Base-by-base conservation (phyloP, 2,113 vertebrate genomes). In the Lophochroa leadbeateri region DNA sequence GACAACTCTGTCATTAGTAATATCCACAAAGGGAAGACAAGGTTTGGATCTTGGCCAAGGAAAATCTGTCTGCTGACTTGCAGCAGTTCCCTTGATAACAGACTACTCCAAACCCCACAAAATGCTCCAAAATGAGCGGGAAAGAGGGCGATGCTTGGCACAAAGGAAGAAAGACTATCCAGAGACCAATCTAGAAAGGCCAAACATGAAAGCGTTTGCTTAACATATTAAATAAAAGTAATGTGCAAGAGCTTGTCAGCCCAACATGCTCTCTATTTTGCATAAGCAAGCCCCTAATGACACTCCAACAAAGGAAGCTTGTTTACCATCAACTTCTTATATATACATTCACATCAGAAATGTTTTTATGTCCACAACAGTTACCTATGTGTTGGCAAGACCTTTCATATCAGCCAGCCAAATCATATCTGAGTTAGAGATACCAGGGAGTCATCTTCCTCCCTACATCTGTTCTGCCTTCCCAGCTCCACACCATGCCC, bases 1-100 rank as follows among this genome's bases (percentile, higher is more conserved):
- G 86, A 92, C 91, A 91, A 74, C 86, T 94, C 94, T 89, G 88
- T 86, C 91, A 83, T 81, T 81, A 92, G 88, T 86, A 88, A 94
- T 88, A 96, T 53, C 77, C 95, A 81, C 61, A 90, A 78, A 86
- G 89, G 93, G 86, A 94, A 94, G 85, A 50, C 25, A 84, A 69
- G 35, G 72, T 50, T 75, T 93, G 94, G 68, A 81, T 43, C 33
- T 28, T 5, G 0, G 86, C 92, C 94, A 81, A 92, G 81, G 27
- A 86, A 93, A 94, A 92, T 39, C 55, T 88, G 80, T 49, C 77
- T 57, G 50, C 2, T 92, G 60, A 90, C 92, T 4, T 72, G 53
- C 63, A 72, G 55, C 55, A 39, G 31, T 67, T 91, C 82, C 64
- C 82, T 39, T 4, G 28, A 12, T 20, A 88, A 65, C 10, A 50